These are phyloP conservation scores for Mellilla xanthometata DNA, from an alignment of 2,888 invertebrate species.

Conservation along the genomic window DNA sequence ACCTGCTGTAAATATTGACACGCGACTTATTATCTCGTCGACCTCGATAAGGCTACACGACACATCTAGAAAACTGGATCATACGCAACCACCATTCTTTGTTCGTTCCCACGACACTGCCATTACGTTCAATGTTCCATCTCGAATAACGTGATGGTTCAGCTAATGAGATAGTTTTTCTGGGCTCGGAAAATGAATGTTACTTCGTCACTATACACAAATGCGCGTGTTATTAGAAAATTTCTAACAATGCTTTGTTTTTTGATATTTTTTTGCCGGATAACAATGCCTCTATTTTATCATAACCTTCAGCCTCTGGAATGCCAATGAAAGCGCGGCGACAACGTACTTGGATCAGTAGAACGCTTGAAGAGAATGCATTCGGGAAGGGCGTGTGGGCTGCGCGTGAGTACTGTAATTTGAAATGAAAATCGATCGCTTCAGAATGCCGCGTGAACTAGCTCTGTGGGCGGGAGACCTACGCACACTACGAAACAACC, in stretches of 20 bases:
- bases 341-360: conserved; percentile 51
- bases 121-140: conserved; percentile 57
- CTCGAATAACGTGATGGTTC: conserved; percentile 65
- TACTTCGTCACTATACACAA: conserved; percentile 24
- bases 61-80: conserved; percentile 77
- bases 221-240: conserved; percentile 26
- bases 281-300: conserved; percentile 18
- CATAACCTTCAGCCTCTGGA: conserved; percentile 26
- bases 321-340: conserved; percentile 51
- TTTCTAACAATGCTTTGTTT: conserved; percentile 24
- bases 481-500: conserved; percentile 52
- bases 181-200: conserved; percentile 48
- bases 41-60: conserved; percentile 69
- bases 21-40: conserved; percentile 64
- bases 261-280: conserved; percentile 17
- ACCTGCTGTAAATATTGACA: conserved; percentile 66
- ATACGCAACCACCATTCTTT: conserved; percentile 65
- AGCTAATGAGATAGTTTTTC: conserved; percentile 65
- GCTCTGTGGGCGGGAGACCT: conserved; percentile 70
- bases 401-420: conserved; percentile 60
- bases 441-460: conserved; percentile 63
- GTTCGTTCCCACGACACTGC: conserved; percentile 72
- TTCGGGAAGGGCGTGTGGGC: conserved; percentile 61
- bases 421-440: conserved; percentile 76
- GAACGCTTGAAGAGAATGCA: conserved; percentile 48